Evolutionary conservation across 2,888 invertebrate species (phyloP), one percentile per base, ranked within the genome.

Genomic region (Epirrita christyi): DNA sequence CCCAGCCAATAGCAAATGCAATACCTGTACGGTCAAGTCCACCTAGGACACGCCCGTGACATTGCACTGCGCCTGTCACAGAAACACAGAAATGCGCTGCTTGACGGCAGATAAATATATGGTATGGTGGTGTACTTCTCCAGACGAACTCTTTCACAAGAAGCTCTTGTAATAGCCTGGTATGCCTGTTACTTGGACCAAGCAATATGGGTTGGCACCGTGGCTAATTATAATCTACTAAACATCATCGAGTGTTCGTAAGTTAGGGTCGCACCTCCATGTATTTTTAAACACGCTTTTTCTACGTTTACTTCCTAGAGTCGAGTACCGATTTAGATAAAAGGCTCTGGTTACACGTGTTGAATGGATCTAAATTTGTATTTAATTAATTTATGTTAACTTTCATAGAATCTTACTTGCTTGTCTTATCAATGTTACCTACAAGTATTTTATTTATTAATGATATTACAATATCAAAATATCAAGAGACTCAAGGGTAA

Each of bases 211-310:
- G 81, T 81, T 80, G 79, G 83, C 80, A 82, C 82, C 84, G 77
- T 76, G 75, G 86, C 91, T 91, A 92, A 90, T 92, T 92, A 92
- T 92, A 92, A 88, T 89, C 89, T 83, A 85, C 90, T 88, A 87
- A 89, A 88, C 86, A 88, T 88, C 88, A 89, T 87, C 86, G 87
- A 85, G 85, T 83, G 83, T 78, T 84, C 75, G 84, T 85, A 85
- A 86, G 70, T 83, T 89, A 86, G 90, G 91, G 88, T 87, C 83
- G 86, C 81, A 73, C 77, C 81, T 82, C 74, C 75, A 78, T 79
- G 76, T 88, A 86, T 87, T 88, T 88, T 83, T 85, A 84, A 85
- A 87, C 79, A 78, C 66, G 67, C 65, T 78, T 83, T 83, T 83
- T 83, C 72, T 72, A 72, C 68, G 62, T 68, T 72, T 71, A 75